A percentile compares a stretch with the other conserved stretches of the same genome.
Conservation (phyloP, 2,888 invertebrate genomes). For the Pecten maximus region DNA sequence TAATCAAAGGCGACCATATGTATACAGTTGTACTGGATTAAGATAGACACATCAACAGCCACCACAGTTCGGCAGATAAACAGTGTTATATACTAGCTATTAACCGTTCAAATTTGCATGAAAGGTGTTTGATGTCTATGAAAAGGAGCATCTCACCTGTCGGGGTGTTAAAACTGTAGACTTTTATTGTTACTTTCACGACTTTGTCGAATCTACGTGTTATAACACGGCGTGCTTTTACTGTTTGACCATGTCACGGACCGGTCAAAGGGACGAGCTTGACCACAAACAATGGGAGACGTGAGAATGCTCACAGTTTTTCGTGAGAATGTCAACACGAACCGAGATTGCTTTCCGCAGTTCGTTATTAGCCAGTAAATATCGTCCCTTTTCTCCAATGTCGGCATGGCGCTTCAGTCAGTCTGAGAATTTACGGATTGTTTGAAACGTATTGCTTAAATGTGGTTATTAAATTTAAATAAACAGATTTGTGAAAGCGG, state of each 20-base stretch:
- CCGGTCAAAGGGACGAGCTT: not conserved
- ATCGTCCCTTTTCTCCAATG: not conserved
- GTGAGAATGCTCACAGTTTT: not conserved
- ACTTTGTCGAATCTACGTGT: conserved; percentile 3
- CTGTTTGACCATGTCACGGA: conserved; percentile 13
- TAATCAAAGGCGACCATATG: not conserved
- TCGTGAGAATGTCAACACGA: not conserved
- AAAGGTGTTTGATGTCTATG: not conserved
- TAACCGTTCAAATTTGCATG: not conserved
- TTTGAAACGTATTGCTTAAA: not conserved
- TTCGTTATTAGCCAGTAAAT: not conserved
- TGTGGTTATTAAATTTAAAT: not conserved
- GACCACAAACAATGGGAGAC: not conserved
- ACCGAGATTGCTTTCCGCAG: not conserved
- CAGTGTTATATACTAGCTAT: not conserved
- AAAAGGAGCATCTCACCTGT: not conserved
- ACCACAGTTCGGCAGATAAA: not conserved
- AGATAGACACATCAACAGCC: not conserved
- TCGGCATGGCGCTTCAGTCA: not conserved
- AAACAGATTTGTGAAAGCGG: not conserved
- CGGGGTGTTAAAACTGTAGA: not conserved
- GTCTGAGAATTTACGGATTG: not conserved
- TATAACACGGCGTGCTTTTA: not conserved
- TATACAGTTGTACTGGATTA: not conserved
- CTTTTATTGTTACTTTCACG: conserved; percentile 22